These are phyloP conservation scores for Ceratothoa steindachneri DNA, from an alignment of 2,888 invertebrate genomes.

Conservation along the genomic window DNA sequence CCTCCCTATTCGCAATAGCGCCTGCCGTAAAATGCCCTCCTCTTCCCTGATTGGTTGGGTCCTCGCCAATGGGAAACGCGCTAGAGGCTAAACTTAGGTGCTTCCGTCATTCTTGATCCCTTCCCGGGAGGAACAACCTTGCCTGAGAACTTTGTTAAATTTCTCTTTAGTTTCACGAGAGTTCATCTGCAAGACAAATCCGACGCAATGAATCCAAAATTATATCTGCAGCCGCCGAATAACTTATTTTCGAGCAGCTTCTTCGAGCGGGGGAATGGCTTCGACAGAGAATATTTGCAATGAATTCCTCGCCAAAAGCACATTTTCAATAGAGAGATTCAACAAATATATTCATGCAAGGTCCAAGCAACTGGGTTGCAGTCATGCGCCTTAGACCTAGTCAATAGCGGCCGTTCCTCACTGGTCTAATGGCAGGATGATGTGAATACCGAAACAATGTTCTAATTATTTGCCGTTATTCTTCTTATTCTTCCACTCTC, in stretches of 20 bases:
- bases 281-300: neutral
- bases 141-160: neutral
- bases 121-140: constrained; percentile 7
- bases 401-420: neutral
- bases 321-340: neutral
- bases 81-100: neutral
- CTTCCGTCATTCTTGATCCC: constrained; percentile 4
- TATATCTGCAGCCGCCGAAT: neutral
- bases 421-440: neutral
- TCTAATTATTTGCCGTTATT: neutral
- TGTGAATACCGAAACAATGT: neutral
- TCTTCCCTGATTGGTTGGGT: neutral
- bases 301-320: neutral
- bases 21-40: neutral
- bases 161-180: constrained; percentile 7
- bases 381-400: neutral
- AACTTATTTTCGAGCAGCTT: neutral
- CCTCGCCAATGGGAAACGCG: neutral
- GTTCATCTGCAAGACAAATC: constrained; percentile 15
- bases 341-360: neutral
- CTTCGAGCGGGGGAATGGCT: neutral
- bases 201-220: constrained; percentile 1
- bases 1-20: neutral
- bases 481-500: neutral
- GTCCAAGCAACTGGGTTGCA: neutral